phyloP scores from a whole-genome alignment of 2,888 invertebrate species.

The Drosophila setosimentum region DNA sequence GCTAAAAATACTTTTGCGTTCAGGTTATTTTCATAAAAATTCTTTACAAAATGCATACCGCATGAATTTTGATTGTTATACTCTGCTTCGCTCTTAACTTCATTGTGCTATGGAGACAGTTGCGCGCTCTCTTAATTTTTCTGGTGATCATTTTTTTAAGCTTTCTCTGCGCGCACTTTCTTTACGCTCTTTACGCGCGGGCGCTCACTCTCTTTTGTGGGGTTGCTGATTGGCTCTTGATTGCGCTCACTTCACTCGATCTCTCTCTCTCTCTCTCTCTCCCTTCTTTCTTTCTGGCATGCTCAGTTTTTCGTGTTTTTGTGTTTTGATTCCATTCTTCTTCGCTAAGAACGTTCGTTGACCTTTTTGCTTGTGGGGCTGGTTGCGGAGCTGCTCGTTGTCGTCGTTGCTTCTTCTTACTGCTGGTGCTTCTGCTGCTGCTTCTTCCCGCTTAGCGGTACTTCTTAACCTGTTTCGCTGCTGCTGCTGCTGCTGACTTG shows the following conservation, averaged over 20 bases:
- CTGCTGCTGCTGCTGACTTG: constrained; percentile 54
- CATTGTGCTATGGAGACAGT: background rate
- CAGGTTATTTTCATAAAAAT: constrained; percentile 55
- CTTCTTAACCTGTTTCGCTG: constrained; percentile 77
- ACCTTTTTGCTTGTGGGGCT: constrained; percentile 74
- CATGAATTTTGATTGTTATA: constrained; percentile 54
- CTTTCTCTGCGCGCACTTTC: constrained; percentile 47
- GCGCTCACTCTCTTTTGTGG: constrained; percentile 2
- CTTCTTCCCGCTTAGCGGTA: constrained; percentile 75
- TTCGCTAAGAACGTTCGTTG: constrained; percentile 84
- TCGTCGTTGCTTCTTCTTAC: constrained; percentile 13
- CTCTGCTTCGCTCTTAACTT: constrained; percentile 3
- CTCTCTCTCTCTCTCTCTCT: constrained; percentile 22
- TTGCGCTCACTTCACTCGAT: background rate
- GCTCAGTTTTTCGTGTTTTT: constrained; percentile 79
- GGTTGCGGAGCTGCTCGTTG: constrained; percentile 45
- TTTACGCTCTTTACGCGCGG: constrained; percentile 32
- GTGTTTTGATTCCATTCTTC: constrained; percentile 84
- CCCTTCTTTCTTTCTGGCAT: constrained; percentile 43
- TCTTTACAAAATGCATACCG: constrained; percentile 54
- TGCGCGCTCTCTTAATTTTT: constrained; percentile 18
- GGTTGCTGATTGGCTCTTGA: constrained; percentile 6
- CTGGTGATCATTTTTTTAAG: constrained; percentile 29
- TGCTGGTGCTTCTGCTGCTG: constrained; percentile 18
- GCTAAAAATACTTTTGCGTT: constrained; percentile 55